A percentile compares a stretch with the other conserved stretches of the same genome.
phyloP scores from a whole-genome alignment of 2,797 vertebrate species.

The Macropus fuliginosus region DNA sequence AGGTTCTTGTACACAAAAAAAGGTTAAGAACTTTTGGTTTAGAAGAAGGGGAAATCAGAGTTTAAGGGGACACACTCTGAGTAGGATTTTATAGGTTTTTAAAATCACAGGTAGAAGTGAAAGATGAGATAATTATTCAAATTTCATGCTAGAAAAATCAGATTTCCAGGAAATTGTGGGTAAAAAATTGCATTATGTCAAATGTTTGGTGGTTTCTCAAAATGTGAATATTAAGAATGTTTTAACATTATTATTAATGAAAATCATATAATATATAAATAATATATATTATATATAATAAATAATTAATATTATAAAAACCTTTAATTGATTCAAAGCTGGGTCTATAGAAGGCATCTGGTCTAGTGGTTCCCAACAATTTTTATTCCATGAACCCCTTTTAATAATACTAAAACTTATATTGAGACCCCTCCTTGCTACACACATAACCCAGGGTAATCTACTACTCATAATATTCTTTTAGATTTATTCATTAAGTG shows the following conservation, averaged over 20 bases:
- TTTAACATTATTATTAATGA: too few species aligned
- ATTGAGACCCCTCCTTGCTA: neutral
- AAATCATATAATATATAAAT: too few species aligned
- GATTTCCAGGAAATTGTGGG: neutral
- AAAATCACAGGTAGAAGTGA: neutral
- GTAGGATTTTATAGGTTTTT: neutral
- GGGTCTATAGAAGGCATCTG: neutral
- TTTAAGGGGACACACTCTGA: neutral
- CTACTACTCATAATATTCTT: neutral
- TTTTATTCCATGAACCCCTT: neutral
- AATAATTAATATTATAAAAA: too few species aligned
- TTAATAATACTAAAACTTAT: neutral
- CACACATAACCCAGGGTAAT: neutral
- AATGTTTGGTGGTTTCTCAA: neutral
- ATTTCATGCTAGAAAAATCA: neutral
- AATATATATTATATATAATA: too few species aligned
- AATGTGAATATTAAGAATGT: neutral
- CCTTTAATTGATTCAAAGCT: neutral
- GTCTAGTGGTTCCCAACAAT: neutral
- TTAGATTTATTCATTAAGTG: neutral
- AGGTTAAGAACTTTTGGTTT: neutral
- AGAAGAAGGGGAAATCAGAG: neutral
- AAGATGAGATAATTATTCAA: neutral
- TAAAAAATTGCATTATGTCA: neutral
- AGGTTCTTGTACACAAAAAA: neutral